Evolutionary conservation across 1,140 invertebrate genomes (phyloP), one percentile per base, ranked within the genome.

Genomic region (Tigriopus japonicus): DNA sequence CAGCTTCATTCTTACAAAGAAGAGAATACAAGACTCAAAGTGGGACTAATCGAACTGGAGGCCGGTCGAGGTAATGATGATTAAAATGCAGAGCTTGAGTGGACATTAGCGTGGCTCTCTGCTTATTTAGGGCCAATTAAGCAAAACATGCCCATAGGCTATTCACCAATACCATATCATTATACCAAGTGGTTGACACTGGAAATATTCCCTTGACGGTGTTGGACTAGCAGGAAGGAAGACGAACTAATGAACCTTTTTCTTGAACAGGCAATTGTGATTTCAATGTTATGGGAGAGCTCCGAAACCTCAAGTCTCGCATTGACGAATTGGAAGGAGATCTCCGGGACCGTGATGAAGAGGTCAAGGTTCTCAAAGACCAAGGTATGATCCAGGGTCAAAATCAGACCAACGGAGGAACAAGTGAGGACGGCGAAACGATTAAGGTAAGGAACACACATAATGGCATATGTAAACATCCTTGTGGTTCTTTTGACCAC

Each of bases 1-100:
- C 92, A 97, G 69, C 76, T 97, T 60, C 90, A 93, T 65, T 83
- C 86, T 42, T 92, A 95, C 68, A 92, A 95, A 74, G 92, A 97
- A 68, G 92, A 96, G 72, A 94, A 94, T 74, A 81, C 83, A 56
- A 78, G 86, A 62, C 80, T 95, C 64, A 90, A 92, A 73, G 81
- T 80, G 52, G 81, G 80, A 67, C 80, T 84, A 62, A 73, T 80
- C 9, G 83, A 85, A 68, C 70, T 83, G 42, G 84, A 86, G 70
- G 77, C 81, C 65, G 78, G 81, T 56, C 80, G 82, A 73, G 79
- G 78, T 73, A 67, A 68, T n/a, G 10, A 15, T 49, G 21, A 15
- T 49, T 2, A 49, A 15, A 49, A 17, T 17, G 2, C 21, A 49
- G 2, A 49, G 45, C 21, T 49, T n/a, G n/a, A n/a, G 12, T 12